Evolutionary conservation across 2,113 vertebrate genomes (phyloP).

Genomic region (Capra hircus): DNA sequence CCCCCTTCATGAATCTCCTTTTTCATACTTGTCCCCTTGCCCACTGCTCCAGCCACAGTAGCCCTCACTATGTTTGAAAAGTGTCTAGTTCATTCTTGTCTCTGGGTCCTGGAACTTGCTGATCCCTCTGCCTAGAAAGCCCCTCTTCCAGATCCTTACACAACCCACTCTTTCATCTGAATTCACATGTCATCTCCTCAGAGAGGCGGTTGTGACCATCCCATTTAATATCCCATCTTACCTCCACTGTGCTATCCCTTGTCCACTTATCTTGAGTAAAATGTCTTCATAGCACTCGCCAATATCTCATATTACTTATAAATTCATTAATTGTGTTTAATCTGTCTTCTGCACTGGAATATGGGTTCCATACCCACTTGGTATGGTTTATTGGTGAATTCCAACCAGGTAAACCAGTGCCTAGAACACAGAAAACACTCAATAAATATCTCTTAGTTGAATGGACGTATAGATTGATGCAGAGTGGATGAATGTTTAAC

Average conservation of each 20-base stretch:
- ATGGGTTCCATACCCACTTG: neutral
- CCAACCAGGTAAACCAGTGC: neutral
- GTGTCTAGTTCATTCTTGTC: neutral
- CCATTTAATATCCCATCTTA: neutral
- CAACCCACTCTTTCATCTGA: neutral
- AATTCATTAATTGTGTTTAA: neutral
- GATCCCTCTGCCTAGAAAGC: neutral
- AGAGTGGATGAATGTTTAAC: neutral
- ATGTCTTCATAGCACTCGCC: neutral
- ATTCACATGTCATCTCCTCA: neutral
- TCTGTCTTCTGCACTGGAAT: neutral
- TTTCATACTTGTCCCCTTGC: too few species aligned
- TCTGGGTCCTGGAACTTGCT: neutral
- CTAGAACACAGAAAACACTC: neutral
- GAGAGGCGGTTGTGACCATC: neutral
- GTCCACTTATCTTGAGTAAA: neutral
- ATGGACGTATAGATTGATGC: neutral
- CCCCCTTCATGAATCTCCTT: neutral
- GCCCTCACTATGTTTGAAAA: neutral
- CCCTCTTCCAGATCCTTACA: neutral
- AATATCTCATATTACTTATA: neutral
- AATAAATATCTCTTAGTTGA: neutral
- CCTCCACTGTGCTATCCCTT: neutral
- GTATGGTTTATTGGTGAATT: neutral
- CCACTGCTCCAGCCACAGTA: neutral